Evolutionary conservation across 2,797 vertebrate species (phyloP).

Genomic region (Tragopan temminckii): DNA sequence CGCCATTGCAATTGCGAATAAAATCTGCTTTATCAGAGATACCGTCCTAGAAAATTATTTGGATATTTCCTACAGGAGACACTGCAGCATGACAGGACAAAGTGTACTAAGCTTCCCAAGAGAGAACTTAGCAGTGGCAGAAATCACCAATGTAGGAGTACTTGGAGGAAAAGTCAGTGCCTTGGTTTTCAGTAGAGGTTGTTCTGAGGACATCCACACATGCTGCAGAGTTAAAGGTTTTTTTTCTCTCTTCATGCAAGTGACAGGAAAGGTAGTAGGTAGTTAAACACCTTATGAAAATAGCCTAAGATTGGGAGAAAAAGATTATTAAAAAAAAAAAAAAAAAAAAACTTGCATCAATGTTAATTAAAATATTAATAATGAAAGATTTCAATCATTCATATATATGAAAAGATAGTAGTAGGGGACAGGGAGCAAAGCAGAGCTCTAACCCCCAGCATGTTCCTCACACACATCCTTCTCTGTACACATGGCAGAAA

Average conservation of each 20-base stretch:
- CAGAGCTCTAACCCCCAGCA: not conserved
- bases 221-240: not conserved
- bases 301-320: not conserved
- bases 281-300: not conserved
- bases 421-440: not conserved
- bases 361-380: constrained; percentile 57
- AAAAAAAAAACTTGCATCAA: not conserved
- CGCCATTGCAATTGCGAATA: too few relatives aligned
- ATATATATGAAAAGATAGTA: not conserved
- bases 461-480: too few relatives aligned
- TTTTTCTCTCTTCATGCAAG: not conserved
- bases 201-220: not conserved
- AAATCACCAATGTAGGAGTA: not conserved
- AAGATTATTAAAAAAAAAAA: not conserved
- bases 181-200: not conserved
- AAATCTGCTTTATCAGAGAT: too few relatives aligned
- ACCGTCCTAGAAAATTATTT: too few relatives aligned
- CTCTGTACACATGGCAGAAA: rapidly evolving
- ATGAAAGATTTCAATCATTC: constrained; percentile 48
- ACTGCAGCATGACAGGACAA: not conserved
- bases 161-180: not conserved
- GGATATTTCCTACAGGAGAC: too few relatives aligned
- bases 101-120: not conserved
- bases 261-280: not conserved
- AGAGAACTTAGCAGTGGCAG: not conserved